A percentile compares a stretch with the other conserved stretches of the same genome.
Evolutionary conservation across 2,113 vertebrate species (phyloP).

Genomic region (Ariopsis seemanni): DNA sequence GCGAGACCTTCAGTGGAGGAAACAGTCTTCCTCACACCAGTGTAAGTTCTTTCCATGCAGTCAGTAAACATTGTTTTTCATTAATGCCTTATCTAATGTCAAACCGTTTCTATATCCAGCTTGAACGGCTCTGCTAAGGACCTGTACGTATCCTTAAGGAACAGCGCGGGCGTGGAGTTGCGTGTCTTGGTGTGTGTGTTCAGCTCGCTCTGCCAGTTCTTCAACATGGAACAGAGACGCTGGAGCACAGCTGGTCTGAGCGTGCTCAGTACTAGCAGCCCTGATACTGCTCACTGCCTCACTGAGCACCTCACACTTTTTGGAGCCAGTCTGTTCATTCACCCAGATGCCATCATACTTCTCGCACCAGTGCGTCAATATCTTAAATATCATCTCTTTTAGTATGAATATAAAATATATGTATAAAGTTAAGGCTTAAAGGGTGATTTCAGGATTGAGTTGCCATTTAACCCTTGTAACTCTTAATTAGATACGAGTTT

Average conservation of each 20-base stretch:
- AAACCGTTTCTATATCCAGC: constrained; percentile 47
- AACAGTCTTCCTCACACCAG: constrained; percentile 72
- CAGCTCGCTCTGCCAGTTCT: constrained; percentile 78
- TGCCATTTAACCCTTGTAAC: too few species aligned
- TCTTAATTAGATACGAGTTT: too few species aligned
- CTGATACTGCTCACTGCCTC: constrained; percentile 69
- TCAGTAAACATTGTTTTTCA: too few species aligned
- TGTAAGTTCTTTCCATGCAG: constrained; percentile 62
- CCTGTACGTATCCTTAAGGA: constrained; percentile 67
- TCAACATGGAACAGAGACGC: constrained; percentile 59
- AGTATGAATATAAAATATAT: not conserved
- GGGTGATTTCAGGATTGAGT: not conserved
- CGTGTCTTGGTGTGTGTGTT: constrained; percentile 66
- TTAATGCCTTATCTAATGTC: not conserved
- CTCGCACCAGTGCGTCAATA: constrained; percentile 70
- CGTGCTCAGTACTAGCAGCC: constrained; percentile 71
- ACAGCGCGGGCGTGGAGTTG: constrained; percentile 51
- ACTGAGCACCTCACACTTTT: constrained; percentile 78
- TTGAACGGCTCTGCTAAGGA: constrained; percentile 56
- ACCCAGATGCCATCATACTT: constrained; percentile 73
- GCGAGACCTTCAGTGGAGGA: constrained; percentile 55
- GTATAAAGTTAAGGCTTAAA: not conserved
- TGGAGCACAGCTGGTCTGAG: constrained; percentile 75
- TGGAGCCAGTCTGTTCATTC: constrained; percentile 79
- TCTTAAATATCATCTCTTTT: not conserved